Base-by-base conservation (phyloP, 1,140 invertebrate species). In the Diprion similis region DNA sequence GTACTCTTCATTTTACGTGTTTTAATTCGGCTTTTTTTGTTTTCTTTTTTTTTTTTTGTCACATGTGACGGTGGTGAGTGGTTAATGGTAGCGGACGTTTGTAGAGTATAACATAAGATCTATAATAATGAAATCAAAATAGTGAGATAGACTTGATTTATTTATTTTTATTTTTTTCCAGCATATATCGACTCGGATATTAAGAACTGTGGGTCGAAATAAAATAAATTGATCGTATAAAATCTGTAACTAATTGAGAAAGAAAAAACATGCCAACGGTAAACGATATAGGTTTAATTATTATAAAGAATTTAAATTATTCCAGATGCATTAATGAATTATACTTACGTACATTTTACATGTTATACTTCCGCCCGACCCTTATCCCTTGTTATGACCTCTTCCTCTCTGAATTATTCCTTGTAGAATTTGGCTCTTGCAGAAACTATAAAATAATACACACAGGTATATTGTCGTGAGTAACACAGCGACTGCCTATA, bases 151-250 rank as follows among this genome's bases (percentile, higher is more conserved):
- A 70, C 65, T 24, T 77, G 66, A 71, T 75, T 68, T 72, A 76
- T 80, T 80, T 78, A 76, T 78, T 80, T 80, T 70, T 19, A 13
- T 74, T 79, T 76, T 74, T 78, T 83, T 81, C 71, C 77, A 81
- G 77, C 82, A 82, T 81, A 74, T 77, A 73, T 76, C 78, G 79
- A 74, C 81, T 78, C 77, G 79, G 80, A 81, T 72, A 77, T 78
- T 80, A 81, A 72, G 78, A 79, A 82, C 74, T 78, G 74, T 80
- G 76, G 73, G 79, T 78, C 76, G 77, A 79, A 73, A 59, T 59
- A 59, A 37, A 37, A 59, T 78, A 76, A 79, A 81, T 75, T 76
- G 74, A 82, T 79, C 78, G 73, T 76, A 79, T 80, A 82, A 79
- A 77, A 77, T 79, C 77, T 37, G 24, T 37, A 37, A 37, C 24